Evolutionary conservation across 2,888 invertebrate species (phyloP), one percentile per base, ranked within the genome.

Genomic region (Nineta flava): DNA sequence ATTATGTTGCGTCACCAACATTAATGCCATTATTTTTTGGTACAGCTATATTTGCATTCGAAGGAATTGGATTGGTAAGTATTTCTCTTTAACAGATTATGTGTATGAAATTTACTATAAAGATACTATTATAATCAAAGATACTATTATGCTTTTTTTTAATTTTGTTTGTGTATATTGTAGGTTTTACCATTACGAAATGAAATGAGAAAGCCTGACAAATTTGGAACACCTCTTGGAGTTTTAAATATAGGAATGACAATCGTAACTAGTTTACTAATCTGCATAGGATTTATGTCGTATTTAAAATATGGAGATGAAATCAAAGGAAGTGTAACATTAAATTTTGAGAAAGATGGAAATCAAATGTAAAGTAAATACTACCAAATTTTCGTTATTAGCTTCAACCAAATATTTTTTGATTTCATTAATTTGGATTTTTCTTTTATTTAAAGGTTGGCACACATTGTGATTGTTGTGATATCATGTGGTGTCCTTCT

Each of bases 21-120:
- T 60, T 61, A 21, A 68, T 87, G 52, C 95, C 97, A 0, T 69
- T 97, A 12, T 97, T 87, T 65, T 94, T 97, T 62, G 96, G 96
- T 44, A 96, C 95, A 0, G 92, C 91, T 19, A 80, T 99, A 50
- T 99, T 90, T 66, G 88, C 96, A 3, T 97, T 96, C 62, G 97
- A 97, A 71, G 97, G 95, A 53, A 96, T 97, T 55, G 87, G 87
- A 49, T 66, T 90, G 73, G 88, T 85, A 63, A 76, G 75, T 66
- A 46, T 17, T 26, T 7, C 7, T 26, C 26, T 26, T 26, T 26
- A 26, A 51, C 21, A 41, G 38, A n/a, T 46, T 40, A 40, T 9
- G 9, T 38, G 15, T 4, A 13, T 38, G 38, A 38, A 38, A 38
- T 13, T n/a, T 35, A 35, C 38, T 6, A n/a, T n/a, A n/a, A n/a